phyloP scores from a whole-genome alignment of 64 coral and sea anemone genomes.

The Porites australiensis region DNA sequence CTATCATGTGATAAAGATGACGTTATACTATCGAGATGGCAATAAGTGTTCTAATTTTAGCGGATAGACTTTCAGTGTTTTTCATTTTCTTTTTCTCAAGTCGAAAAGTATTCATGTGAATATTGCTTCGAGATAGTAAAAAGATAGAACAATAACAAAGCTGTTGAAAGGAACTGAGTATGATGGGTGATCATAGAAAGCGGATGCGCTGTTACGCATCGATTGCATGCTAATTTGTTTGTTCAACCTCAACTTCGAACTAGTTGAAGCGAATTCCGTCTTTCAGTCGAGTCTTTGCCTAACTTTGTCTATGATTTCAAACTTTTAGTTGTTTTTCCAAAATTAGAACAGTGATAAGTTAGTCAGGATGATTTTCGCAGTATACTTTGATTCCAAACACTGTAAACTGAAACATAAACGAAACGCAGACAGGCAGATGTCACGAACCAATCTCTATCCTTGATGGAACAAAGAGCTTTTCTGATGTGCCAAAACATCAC shows the following conservation, averaged over 20 bases:
- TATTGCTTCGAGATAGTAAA: not conserved
- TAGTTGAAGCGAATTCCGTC: too few species aligned
- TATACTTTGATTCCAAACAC: not conserved
- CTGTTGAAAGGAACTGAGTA: too few species aligned
- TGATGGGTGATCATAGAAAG: not conserved
- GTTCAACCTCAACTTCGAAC: constrained; percentile 35
- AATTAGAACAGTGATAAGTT: not conserved
- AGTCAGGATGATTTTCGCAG: not conserved
- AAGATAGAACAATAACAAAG: too few species aligned
- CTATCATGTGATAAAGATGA: constrained; percentile 47
- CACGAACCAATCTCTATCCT: constrained; percentile 40
- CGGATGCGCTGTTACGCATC: constrained; percentile 2
- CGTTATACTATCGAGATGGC: constrained; percentile 32
- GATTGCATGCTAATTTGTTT: constrained; percentile 78
- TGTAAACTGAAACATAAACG: not conserved
- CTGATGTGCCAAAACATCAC: constrained; percentile 29
- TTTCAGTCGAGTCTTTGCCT: not conserved
- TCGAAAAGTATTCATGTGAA: constrained; percentile 4
- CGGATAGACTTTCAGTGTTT: not conserved
- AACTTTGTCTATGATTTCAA: not conserved
- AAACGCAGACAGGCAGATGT: constrained; percentile 35
- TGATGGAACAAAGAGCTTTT: constrained; percentile 35
- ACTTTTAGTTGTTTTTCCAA: not conserved
- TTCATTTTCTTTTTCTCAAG: not conserved
- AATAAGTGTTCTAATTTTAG: constrained; percentile 44